These are phyloP conservation scores for Clavelina lepadiformis DNA, from an alignment of 23 tunicate species.

Conservation along the genomic window DNA sequence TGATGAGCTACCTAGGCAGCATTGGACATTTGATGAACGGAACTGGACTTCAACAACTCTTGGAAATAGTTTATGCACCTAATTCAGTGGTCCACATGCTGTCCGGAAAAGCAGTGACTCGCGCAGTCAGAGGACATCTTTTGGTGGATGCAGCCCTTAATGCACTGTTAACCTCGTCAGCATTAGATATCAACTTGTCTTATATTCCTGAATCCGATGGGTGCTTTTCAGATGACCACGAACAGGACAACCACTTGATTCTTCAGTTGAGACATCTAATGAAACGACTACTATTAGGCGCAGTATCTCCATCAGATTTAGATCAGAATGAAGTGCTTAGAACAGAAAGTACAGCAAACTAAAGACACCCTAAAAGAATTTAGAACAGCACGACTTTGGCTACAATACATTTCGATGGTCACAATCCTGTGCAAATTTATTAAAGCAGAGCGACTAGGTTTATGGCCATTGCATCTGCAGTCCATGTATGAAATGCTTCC, in stretches of 20 bases:
- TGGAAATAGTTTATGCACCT: conserved; percentile 10
- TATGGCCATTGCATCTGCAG: conserved; percentile 16
- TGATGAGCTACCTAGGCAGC: conserved; percentile 7
- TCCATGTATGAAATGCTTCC: conserved; percentile 13
- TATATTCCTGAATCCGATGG: too few relatives aligned
- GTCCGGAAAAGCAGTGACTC: conserved; percentile 5
- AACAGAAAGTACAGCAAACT: too few relatives aligned
- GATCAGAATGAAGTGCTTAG: conserved; percentile 12
- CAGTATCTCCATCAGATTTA: conserved; percentile 10
- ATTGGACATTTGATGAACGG: conserved; percentile 8
- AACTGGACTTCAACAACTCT: neutral
- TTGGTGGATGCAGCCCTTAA: conserved; percentile 6
- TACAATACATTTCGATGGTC: conserved; percentile 10
- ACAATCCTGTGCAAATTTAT: neutral
- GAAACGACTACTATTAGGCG: neutral
- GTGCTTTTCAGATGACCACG: conserved; percentile 5
- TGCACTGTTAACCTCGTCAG: conserved; percentile 5
- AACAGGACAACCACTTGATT: conserved; percentile 2
- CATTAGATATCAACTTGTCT: conserved; percentile 5
- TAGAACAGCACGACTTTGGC: conserved; percentile 9
- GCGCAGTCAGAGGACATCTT: conserved; percentile 15
- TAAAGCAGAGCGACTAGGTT: conserved; percentile 8
- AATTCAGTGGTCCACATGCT: conserved; percentile 6
- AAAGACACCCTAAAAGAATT: neutral
- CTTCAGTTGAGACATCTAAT: conserved; percentile 2